Conservation (phyloP, 2,888 invertebrate species). For the Drosophila vallismaia region DNA sequence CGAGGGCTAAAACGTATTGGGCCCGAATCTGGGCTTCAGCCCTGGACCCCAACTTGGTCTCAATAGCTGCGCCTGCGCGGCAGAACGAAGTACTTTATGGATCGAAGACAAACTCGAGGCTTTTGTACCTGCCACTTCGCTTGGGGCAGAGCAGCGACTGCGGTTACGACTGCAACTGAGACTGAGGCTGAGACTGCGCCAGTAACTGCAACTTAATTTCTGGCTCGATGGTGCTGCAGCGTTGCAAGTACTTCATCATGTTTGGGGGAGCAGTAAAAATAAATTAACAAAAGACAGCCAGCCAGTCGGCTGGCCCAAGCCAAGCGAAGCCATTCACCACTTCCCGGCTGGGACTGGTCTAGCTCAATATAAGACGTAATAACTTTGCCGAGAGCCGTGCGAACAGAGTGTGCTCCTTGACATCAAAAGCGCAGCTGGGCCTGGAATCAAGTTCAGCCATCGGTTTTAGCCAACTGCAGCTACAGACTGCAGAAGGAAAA, state of each 20-base stretch:
- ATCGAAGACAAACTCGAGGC: constrained; percentile 38
- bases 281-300: constrained; percentile 59
- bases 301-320: constrained; percentile 6
- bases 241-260: constrained; percentile 61
- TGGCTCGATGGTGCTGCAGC: constrained; percentile 29
- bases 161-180: background rate
- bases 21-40: constrained; percentile 48
- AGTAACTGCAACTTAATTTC: constrained; percentile 67
- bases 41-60: constrained; percentile 45
- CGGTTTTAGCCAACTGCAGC: constrained; percentile 22
- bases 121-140: constrained; percentile 70
- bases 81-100: constrained; percentile 66
- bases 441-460: constrained; percentile 46
- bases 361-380: constrained; percentile 61
- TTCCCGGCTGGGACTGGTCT: constrained; percentile 51
- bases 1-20: constrained; percentile 59
- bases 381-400: constrained; percentile 49
- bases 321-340: constrained; percentile 36
- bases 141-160: constrained; percentile 38
- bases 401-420: constrained; percentile 41
- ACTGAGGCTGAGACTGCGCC: background rate
- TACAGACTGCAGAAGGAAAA: constrained; percentile 6
- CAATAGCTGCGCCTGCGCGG: constrained; percentile 66
- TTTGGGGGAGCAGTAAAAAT: constrained; percentile 63
- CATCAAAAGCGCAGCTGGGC: constrained; percentile 54